Percentiles rank a stretch among this genome's conserved stretches.
These are phyloP conservation scores for Eremobia ochroleuca DNA, from an alignment of 2,888 invertebrate species.

Conservation along the genomic window DNA sequence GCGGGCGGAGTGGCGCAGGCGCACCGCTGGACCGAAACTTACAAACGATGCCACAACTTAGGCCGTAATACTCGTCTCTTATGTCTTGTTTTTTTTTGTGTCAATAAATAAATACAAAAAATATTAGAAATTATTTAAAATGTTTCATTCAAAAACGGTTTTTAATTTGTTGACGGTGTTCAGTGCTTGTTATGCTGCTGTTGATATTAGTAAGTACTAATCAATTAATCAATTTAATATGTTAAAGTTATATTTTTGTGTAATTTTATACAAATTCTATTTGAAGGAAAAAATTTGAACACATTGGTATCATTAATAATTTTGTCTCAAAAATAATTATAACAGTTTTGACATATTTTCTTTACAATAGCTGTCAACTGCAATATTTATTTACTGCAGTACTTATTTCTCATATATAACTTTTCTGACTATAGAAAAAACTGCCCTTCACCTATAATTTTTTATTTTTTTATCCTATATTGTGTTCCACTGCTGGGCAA, in stretches of 20 bases:
- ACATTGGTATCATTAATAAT: background rate
- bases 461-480: background rate
- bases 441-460: too few species aligned
- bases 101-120: slow-evolving; percentile 3
- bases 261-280: background rate
- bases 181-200: slow-evolving; percentile 72
- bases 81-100: slow-evolving; percentile 18
- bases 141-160: slow-evolving; percentile 53
- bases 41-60: slow-evolving; percentile 69
- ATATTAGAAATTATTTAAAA: slow-evolving; percentile 10
- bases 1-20: slow-evolving; percentile 53
- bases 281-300: background rate
- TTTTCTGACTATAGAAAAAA: background rate
- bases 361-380: too few species aligned
- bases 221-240: background rate
- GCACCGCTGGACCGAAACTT: slow-evolving; percentile 47
- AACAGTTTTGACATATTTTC: background rate
- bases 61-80: slow-evolving; percentile 63
- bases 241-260: background rate
- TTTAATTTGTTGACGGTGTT: slow-evolving; percentile 70
- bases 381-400: too few species aligned
- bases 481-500: background rate
- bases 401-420: background rate
- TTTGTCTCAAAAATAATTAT: background rate
- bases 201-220: slow-evolving; percentile 81